phyloP scores from a whole-genome alignment of 2,113 vertebrate species.

The Meleagris gallopavo region DNA sequence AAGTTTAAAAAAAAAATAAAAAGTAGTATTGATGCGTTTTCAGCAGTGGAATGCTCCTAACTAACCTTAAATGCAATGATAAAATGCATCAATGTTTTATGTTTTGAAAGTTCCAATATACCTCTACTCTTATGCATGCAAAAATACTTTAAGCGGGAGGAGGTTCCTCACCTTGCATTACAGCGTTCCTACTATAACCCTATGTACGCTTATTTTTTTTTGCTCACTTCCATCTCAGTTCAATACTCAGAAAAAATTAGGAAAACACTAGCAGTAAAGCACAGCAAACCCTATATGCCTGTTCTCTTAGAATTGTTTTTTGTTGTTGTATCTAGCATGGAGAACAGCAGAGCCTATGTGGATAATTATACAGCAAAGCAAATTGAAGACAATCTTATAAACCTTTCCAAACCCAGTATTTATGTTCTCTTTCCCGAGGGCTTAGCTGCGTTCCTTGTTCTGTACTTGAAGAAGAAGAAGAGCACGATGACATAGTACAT shows the following conservation, averaged over 20 bases:
- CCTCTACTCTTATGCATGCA: neutral
- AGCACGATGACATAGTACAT: conserved; percentile 44
- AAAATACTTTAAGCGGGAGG: neutral
- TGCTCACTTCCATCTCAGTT: neutral
- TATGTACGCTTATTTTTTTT: neutral
- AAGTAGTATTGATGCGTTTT: neutral
- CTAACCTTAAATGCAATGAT: neutral
- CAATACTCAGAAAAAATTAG: neutral
- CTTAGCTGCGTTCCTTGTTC: neutral
- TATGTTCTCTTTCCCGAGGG: neutral
- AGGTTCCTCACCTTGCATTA: neutral
- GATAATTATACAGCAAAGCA: neutral
- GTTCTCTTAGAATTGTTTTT: neutral
- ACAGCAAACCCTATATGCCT: neutral
- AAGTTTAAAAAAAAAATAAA: neutral
- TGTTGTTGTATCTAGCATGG: neutral
- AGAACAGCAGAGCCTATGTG: neutral
- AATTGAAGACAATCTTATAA: neutral
- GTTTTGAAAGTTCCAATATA: neutral
- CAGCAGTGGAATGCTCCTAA: neutral
- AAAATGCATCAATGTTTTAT: neutral
- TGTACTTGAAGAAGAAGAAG: conserved; percentile 49
- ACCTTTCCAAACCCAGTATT: neutral
- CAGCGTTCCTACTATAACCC: neutral
- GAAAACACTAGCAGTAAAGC: neutral